Conservation (phyloP, 2,888 invertebrate species). For the Uloborus plumipes region DNA sequence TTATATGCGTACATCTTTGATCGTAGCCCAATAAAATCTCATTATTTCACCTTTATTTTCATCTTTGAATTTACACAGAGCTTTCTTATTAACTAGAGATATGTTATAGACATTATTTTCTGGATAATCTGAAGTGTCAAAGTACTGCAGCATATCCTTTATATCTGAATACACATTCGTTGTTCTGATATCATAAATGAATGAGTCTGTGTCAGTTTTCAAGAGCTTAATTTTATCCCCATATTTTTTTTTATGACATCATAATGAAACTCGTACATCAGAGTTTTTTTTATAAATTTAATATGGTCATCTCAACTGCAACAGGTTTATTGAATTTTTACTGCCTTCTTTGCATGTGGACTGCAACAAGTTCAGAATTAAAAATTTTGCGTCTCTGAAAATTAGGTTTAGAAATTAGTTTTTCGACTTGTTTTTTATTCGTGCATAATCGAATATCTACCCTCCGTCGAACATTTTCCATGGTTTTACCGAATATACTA, state of each 20-base stretch:
- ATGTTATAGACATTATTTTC: conserved; percentile 14
- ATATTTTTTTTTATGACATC: conserved; percentile 59
- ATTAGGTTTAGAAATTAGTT: conserved; percentile 25
- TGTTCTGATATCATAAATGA: conserved; percentile 68
- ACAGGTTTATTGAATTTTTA: no score
- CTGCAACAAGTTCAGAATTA: no score
- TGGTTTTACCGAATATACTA: no score
- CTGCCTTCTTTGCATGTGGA: conserved; percentile 33
- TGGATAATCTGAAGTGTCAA: conserved; percentile 62
- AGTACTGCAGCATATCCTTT: conserved; percentile 46
- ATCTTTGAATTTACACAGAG: conserved; percentile 18
- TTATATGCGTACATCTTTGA: conserved; percentile 2
- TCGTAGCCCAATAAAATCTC: conserved; percentile 16
- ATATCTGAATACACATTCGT: conserved; percentile 52
- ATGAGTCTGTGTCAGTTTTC: conserved; percentile 69
- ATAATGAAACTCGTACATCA: conserved; percentile 68
- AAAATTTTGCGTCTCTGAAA: conserved; percentile 46
- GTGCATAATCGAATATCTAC: no score
- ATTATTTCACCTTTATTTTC: conserved; percentile 16
- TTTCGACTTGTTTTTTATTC: not conserved
- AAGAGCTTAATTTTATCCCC: conserved; percentile 65
- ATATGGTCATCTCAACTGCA: conserved; percentile 66
- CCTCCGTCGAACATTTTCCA: no score
- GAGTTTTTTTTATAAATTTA: conserved; percentile 68
- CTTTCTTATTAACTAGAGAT: conserved; percentile 5